Evolutionary conservation across 2,113 vertebrate genomes (phyloP).

Genomic region (Psophia crepitans): DNA sequence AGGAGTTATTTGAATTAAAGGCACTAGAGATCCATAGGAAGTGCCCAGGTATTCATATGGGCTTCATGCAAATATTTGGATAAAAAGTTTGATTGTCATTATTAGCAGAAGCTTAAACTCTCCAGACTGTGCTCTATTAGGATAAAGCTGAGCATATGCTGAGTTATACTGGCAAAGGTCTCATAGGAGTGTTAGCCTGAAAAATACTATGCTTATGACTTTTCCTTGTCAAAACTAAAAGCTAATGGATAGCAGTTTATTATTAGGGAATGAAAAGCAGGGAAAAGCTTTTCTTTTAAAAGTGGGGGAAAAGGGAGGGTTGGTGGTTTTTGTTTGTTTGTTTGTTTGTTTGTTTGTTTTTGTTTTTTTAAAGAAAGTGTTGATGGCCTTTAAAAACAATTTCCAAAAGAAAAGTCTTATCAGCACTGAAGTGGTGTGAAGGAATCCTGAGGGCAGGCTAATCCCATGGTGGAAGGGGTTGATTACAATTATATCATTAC

Average conservation of each 20-base stretch:
- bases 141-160: not conserved
- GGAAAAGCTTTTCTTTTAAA: not conserved
- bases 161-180: not conserved
- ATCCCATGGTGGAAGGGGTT: not conserved
- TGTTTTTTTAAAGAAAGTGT: not conserved
- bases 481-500: not conserved
- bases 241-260: not conserved
- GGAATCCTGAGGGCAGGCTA: not conserved
- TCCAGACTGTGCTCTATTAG: not conserved
- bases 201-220: not conserved
- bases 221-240: not conserved
- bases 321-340: no score
- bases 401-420: not conserved
- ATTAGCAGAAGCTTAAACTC: not conserved
- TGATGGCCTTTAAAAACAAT: not conserved
- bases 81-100: not conserved
- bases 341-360: no score
- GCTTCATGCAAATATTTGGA: not conserved
- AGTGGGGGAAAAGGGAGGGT: fast-evolving
- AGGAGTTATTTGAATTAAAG: not conserved
- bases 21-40: not conserved
- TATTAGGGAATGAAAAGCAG: not conserved
- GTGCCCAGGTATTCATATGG: not conserved
- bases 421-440: not conserved
- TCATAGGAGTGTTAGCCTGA: not conserved